Conservation (phyloP, 2,113 vertebrate species). For the Paradisaea rubra region DNA sequence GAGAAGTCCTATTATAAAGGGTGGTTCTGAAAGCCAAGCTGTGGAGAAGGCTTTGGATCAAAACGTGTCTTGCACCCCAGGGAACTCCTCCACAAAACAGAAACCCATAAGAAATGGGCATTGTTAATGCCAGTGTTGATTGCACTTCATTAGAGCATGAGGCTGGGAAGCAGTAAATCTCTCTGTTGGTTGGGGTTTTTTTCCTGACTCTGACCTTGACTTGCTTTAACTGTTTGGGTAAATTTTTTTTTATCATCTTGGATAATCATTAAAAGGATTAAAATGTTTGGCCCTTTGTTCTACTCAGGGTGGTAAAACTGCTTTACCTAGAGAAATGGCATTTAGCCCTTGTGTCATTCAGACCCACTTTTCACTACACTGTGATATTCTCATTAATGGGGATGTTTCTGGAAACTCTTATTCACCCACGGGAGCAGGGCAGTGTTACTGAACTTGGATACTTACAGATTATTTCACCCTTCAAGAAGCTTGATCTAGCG, state of each 20-base stretch:
- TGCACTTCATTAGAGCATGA: slow-evolving; percentile 27
- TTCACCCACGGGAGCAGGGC: not conserved
- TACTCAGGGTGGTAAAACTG: not conserved
- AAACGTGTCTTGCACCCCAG: not conserved
- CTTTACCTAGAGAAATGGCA: not conserved
- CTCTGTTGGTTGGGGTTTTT: fast-evolving
- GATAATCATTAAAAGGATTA: not conserved
- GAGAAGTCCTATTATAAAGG: not conserved
- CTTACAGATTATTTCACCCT: not conserved
- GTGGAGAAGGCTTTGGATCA: not conserved
- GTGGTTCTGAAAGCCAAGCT: not conserved
- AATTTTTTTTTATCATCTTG: not conserved
- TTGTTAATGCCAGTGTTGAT: slow-evolving; percentile 25
- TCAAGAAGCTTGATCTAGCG: not conserved
- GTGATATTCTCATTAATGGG: not conserved
- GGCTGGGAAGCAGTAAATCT: slow-evolving; percentile 20
- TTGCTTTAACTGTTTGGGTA: not conserved
- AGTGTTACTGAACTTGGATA: not conserved
- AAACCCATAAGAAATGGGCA: not conserved
- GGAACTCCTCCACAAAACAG: not conserved
- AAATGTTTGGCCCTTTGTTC: not conserved
- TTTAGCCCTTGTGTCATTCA: not conserved
- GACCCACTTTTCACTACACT: not conserved
- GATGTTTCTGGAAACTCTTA: not conserved
- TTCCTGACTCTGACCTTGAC: not conserved